Evolutionary conservation across 2,888 invertebrate genomes (phyloP), one percentile per base, ranked within the genome.

Genomic region (Alsophila aescularia): DNA sequence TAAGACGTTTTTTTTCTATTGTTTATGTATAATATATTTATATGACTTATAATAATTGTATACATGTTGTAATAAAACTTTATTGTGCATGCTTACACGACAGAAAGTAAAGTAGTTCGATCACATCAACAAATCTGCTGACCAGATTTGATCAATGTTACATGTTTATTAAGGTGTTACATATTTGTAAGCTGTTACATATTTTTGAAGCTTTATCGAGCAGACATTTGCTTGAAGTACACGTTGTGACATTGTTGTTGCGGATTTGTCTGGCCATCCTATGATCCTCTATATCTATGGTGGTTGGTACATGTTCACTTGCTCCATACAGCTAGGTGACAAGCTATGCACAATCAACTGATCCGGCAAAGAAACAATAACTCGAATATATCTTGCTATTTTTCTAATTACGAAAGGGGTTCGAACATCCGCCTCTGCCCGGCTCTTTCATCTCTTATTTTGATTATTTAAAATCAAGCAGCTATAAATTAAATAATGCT

Each of bases 251-350:
- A 62, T 58, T 55, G 56, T 54, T 40, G 47, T 58, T 68, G 85
- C 84, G 85, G 86, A 72, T 62, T 52, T 52, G 76, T 70, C 77
- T 70, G 65, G 68, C 77, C 82, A 79, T 78, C 79, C 82, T 83
- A 47, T 54, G 86, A 73, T 82, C 61, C 13, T 67, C 51, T 44
- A 81, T 87, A 81, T 83, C 83, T 87, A 73, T 82, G 83, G 77
- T 82, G 87, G 72, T 58, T 57, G 55, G 61, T 21, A 15, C 15
- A 16, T 6, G 35, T 35, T 47, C 39, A 48, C 36, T 15, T 27
- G 37, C 6, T 31, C 10, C 42, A 48, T 29, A 35, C 32, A 31
- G n/a, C 14, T 32, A 58, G 60, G 41, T 54, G 50, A 62, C 60
- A 61, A 50, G 50, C 50, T 35, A 40, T 45, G 51, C 52, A 49